Evolutionary conservation across 2,113 vertebrate species (phyloP).

Genomic region (Halichoerus grypus): DNA sequence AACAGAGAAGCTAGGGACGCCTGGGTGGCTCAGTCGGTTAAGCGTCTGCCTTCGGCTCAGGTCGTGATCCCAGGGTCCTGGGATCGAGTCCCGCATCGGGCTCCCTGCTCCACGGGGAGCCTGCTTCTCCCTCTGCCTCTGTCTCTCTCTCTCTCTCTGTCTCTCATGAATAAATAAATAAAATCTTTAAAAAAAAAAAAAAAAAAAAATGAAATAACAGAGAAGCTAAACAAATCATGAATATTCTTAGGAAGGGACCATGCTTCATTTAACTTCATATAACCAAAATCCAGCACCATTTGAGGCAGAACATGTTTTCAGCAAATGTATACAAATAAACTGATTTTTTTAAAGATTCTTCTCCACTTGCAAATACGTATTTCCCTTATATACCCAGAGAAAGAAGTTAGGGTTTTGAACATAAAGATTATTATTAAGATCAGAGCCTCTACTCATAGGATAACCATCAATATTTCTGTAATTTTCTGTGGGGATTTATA

Average conservation of each 20-base stretch:
- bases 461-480: conserved; percentile 9
- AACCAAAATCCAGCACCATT: background rate
- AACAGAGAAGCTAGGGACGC: background rate
- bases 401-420: background rate
- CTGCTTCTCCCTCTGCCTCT: too few relatives aligned
- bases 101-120: too few relatives aligned
- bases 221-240: background rate
- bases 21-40: too few relatives aligned
- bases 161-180: too few relatives aligned
- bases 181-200: too few relatives aligned
- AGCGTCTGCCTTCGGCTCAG: too few relatives aligned
- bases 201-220: conserved; percentile 36
- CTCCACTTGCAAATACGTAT: background rate
- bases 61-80: too few relatives aligned
- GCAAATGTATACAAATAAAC: background rate
- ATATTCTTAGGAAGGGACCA: background rate
- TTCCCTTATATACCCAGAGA: background rate
- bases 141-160: too few relatives aligned
- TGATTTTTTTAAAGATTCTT: background rate
- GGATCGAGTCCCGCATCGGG: too few relatives aligned
- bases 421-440: background rate
- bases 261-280: background rate
- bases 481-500: conserved; percentile 60
- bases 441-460: background rate
- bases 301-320: background rate